Evolutionary conservation across 2,797 vertebrate species (phyloP), one percentile per base, ranked within the genome.

Genomic region (Strix occidentalis): DNA sequence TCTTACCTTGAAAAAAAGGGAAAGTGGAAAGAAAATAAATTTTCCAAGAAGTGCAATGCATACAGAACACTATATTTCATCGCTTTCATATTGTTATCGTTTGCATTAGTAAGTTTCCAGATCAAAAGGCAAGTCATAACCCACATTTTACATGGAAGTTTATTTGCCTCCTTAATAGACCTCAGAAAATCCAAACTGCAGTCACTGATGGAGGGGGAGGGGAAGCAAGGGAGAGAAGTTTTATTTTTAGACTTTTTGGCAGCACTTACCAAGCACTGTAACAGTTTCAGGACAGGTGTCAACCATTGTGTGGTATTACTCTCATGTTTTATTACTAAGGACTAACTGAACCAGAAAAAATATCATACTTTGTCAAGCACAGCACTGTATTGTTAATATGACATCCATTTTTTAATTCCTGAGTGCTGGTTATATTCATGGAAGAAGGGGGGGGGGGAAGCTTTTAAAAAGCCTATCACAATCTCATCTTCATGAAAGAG

Each of bases 181-280:
- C 89, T 83, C 76, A 94, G 72, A 95, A 95, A 96, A 96, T 68
- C 94, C 95, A 78, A 96, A 90, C 79, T 78, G 72, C 80, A 94
- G 43, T 33, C 61, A 39, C 41, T n/a, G 70, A 89, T 31, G 41
- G 69, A 86, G 85, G 79, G 83, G 85, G 91, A 91, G 28, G 94
- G 91, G 58, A 94, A 4, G 74, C 39, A 87, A 92, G 60, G 31
- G 60, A 84, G 88, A 29, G 19, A 86, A 90, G 68, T 64, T 89
- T 78, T 92, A 96, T 96, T 97, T 95, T 97, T 97, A 97, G 97
- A 93, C 81, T 77, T 93, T 89, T 84, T 95, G 88, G 91, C 97
- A 97, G 96, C 84, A 95, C 92, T 97, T 95, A 94, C 77, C 93
- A 61, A 46, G 58, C 53, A 93, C 87, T 89, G 85, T 87, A 90